Evolutionary conservation across 2,797 vertebrate genomes (phyloP), one percentile per base, ranked within the genome.

Genomic region (Spinus pinus): DNA sequence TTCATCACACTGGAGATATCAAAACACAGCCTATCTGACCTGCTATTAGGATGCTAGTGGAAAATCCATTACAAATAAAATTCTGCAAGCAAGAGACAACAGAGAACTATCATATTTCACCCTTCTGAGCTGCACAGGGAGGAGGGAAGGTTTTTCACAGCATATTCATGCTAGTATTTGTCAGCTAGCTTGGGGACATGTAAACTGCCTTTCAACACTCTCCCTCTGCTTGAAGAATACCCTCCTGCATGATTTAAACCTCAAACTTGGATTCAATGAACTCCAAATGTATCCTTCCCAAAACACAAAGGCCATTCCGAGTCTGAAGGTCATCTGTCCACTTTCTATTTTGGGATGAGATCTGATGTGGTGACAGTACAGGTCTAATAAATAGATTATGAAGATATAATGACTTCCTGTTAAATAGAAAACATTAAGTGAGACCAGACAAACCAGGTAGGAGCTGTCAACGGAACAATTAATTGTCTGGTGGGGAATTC

Each of bases 21-120:
- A 86, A 78, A 86, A 64, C 3, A 8, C 65, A 93, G 70, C 42
- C 91, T 56, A 72, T 91, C 46, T 44, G 72, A 91, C 46, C 82
- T 74, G 58, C 72, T 89, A 16, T 81, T 91, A 71, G 5, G 14
- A 83, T 79, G 58, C 35, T 8, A 58, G 80, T 49, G 70, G 73
- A 74, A 95, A 96, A 96, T 42, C 31, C 16, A 91, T 72, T 60
- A 80, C 31, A 21, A 86, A 31, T 47, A 72, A 75, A 94, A 90
- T 83, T 83, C 86, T 75, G 69, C 72, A 86, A 83, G 80, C 61
- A 72, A 46, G 50, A 74, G 41, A 74, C 49, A 87, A 49, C 64
- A 78, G 50, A 54, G 25, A 75, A 65, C 44, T 58, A 74, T 73
- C n/a, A 3, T 30, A 83, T 81, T 85, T 92, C 80, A 90, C 44